These are phyloP conservation scores for Fissipunctia ypsillon DNA, from an alignment of 2,888 invertebrate species.

Conservation along the genomic window DNA sequence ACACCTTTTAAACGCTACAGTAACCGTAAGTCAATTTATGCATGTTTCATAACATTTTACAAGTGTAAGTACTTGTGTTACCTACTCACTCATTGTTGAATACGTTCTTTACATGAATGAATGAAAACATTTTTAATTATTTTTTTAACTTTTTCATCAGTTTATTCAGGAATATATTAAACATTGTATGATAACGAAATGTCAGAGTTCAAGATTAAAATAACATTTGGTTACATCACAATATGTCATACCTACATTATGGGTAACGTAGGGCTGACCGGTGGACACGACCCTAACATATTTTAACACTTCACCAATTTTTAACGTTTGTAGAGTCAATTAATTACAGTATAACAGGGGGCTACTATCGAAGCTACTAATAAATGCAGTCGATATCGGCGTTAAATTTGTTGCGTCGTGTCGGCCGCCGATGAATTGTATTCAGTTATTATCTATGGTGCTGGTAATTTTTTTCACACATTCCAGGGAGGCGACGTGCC, in stretches of 20 bases:
- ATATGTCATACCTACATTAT: slow-evolving; percentile 62
- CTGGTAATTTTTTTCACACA: slow-evolving; percentile 85
- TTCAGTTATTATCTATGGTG: slow-evolving; percentile 69
- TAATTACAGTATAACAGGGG: slow-evolving; percentile 81
- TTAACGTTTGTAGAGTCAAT: slow-evolving; percentile 85
- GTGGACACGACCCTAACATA: slow-evolving; percentile 65
- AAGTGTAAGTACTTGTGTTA: slow-evolving; percentile 47
- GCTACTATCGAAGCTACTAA: slow-evolving; percentile 65
- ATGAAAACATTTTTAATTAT: slow-evolving; percentile 42
- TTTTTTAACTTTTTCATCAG: slow-evolving; percentile 28
- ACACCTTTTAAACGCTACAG: slow-evolving; percentile 63
- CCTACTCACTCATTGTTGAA: slow-evolving; percentile 57
- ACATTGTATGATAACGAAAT: slow-evolving; percentile 59
- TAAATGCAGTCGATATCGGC: slow-evolving; percentile 73
- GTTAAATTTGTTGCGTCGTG: slow-evolving; percentile 74
- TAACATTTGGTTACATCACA: slow-evolving; percentile 64
- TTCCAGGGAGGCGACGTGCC: slow-evolving; percentile 79
- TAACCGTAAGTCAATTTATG: slow-evolving; percentile 64
- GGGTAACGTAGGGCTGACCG: slow-evolving; percentile 56
- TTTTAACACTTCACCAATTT: slow-evolving; percentile 83
- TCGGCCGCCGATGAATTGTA: slow-evolving; percentile 63
- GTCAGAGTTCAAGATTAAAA: slow-evolving; percentile 62
- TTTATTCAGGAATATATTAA: slow-evolving; percentile 50
- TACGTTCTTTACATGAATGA: slow-evolving; percentile 24
- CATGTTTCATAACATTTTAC: slow-evolving; percentile 64